phyloP scores from a whole-genome alignment of 2,113 vertebrate genomes.

The Hemicordylus capensis region DNA sequence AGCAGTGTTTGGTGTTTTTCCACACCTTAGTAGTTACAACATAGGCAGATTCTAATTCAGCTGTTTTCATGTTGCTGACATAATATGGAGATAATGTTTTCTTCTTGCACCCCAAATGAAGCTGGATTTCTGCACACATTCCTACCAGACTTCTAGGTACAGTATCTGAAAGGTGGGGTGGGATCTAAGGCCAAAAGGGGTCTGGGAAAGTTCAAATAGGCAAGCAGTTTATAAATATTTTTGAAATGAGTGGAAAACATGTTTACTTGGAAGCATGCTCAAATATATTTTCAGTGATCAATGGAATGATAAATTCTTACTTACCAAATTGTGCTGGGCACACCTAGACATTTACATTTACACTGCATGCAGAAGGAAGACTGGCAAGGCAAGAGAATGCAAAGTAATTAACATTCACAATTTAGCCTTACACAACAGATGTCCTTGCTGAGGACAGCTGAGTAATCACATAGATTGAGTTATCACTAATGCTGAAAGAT shows the following conservation, averaged over 20 bases:
- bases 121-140: constrained; percentile 23
- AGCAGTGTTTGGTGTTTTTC: constrained; percentile 15
- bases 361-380: neutral
- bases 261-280: neutral
- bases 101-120: constrained; percentile 20
- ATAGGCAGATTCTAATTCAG: neutral
- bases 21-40: constrained; percentile 36
- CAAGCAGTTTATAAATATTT: constrained; percentile 20
- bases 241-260: constrained; percentile 3
- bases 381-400: neutral
- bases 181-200: neutral
- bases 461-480: no score
- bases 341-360: constrained; percentile 26
- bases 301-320: constrained; percentile 15
- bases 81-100: neutral
- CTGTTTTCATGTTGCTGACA: constrained; percentile 34
- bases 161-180: constrained; percentile 31
- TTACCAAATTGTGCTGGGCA: constrained; percentile 34
- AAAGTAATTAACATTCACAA: neutral
- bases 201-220: neutral
- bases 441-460: neutral
- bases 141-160: neutral
- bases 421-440: neutral
- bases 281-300: neutral
- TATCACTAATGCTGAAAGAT: neutral